Conservation (phyloP, 2,113 vertebrate genomes). For the Podarcis raffonei region DNA sequence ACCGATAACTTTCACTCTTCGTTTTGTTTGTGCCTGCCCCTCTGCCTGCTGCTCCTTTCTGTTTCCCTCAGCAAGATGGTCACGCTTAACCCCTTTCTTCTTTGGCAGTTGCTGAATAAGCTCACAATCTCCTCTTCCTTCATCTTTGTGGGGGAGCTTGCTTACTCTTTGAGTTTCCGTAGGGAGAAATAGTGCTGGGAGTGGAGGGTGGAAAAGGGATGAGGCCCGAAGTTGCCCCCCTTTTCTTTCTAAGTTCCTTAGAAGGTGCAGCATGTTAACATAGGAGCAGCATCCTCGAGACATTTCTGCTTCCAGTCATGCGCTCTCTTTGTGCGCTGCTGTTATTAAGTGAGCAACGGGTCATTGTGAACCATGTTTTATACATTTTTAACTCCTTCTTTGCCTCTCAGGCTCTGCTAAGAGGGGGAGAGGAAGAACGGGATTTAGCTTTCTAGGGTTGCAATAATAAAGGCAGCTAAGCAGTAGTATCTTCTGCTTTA, state of each 20-base stretch:
- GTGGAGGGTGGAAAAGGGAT: constrained; percentile 1
- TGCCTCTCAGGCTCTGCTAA: constrained; percentile 45
- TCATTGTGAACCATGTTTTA: constrained; percentile 59
- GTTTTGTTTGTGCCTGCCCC: neutral
- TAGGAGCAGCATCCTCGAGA: constrained; percentile 47
- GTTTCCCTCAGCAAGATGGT: neutral
- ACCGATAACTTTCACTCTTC: constrained; percentile 1
- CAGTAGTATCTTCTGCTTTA: neutral
- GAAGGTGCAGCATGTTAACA: constrained; percentile 33
- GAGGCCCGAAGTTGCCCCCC: constrained; percentile 34
- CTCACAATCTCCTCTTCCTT: neutral
- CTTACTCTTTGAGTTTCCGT: constrained; percentile 1
- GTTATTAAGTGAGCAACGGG: constrained; percentile 41
- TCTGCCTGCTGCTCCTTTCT: neutral
- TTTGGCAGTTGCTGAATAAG: neutral
- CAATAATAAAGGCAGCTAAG: neutral
- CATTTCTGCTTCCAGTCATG: constrained; percentile 49
- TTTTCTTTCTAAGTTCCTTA: constrained; percentile 14
- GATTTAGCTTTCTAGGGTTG: neutral
- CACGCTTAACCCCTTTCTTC: neutral
- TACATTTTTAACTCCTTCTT: constrained; percentile 44
- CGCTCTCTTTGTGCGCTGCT: constrained; percentile 21
- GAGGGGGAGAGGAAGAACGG: constrained; percentile 41
- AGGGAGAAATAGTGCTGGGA: neutral
- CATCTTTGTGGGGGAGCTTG: neutral